Evolutionary conservation across 2,113 vertebrate genomes (phyloP), one percentile per base, ranked within the genome.

Genomic region (Microcebus murinus): DNA sequence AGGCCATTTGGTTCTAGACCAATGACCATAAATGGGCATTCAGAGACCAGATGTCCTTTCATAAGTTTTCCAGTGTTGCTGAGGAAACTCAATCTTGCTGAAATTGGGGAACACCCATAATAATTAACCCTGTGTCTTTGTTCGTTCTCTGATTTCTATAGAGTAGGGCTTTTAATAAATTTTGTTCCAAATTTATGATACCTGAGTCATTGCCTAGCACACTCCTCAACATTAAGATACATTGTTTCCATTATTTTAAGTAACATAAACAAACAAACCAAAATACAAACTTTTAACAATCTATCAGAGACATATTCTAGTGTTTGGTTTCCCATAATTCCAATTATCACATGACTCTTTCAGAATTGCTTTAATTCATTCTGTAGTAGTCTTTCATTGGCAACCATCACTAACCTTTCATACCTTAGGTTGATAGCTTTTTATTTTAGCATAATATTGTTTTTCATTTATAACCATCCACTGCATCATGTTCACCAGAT

Each of bases 371-470:
- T 98, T 96, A 97, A 92, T 97, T 86, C 92, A 95, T 93, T 98
- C 80, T 96, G 76, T 98, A 97, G 85, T 98, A 95, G 95, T 97
- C 76, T 87, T 86, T 97, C 98, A 98, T 98, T 89, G 97, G 98
- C 98, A 98, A 90, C 96, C 98, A 98, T 99, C 97, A 98, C 98
- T 99, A 99, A 99, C 98, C 96, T 98, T 98, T 91, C 98, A 98
- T 98, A 87, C 94, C 77, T 93, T 98, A 98, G 98, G 97, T 98
- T 97, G 95, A 95, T 98, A 98, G 97, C 98, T 98, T 99, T 98
- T 98, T 97, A 97, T 98, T 98, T 98, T 95, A 98, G 81, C 98
- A 98, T 98, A 97, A 96, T 98, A 98, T 98, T 96, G 59, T 98
- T 98, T 98, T 98, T 94, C 95, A 97, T 98, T 98, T 98, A 91